Conservation (phyloP, 2,113 vertebrate genomes). For the Dicaeum eximium region DNA sequence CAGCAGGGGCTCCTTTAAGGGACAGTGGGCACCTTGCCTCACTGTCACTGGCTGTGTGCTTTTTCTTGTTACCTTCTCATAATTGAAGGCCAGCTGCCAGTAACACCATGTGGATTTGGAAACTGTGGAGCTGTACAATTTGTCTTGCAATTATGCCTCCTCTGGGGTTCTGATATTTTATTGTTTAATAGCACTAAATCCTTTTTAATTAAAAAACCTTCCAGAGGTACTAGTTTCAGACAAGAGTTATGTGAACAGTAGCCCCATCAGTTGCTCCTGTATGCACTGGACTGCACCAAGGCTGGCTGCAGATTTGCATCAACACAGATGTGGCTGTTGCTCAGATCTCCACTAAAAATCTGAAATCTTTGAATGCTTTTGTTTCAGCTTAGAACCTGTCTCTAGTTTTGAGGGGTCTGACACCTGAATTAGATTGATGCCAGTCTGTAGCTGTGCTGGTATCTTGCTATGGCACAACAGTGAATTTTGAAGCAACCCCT, state of each 20-base stretch:
- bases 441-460: not conserved
- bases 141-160: constrained; percentile 34
- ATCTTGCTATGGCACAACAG: not conserved
- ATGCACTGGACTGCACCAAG: not conserved
- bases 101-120: constrained; percentile 26
- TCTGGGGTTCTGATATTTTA: constrained; percentile 47
- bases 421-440: not conserved
- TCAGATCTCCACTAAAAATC: not conserved
- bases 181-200: constrained; percentile 56
- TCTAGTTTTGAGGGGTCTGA: not conserved
- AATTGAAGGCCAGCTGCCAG: constrained; percentile 50
- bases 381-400: not conserved
- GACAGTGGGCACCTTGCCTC: not conserved
- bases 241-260: not conserved
- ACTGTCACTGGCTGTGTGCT: not conserved
- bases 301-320: not conserved
- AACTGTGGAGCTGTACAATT: constrained; percentile 7
- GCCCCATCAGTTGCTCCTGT: not conserved
- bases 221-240: not conserved
- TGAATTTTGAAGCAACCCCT: not conserved
- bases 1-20: not conserved
- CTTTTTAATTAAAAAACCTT: constrained; percentile 58
- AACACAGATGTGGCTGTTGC: not conserved
- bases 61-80: not conserved
- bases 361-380: not conserved